A percentile compares a stretch with the other conserved stretches of the same genome.
Conservation (phyloP, 1,140 invertebrate species). For the Pseudobourletiella spinata region DNA sequence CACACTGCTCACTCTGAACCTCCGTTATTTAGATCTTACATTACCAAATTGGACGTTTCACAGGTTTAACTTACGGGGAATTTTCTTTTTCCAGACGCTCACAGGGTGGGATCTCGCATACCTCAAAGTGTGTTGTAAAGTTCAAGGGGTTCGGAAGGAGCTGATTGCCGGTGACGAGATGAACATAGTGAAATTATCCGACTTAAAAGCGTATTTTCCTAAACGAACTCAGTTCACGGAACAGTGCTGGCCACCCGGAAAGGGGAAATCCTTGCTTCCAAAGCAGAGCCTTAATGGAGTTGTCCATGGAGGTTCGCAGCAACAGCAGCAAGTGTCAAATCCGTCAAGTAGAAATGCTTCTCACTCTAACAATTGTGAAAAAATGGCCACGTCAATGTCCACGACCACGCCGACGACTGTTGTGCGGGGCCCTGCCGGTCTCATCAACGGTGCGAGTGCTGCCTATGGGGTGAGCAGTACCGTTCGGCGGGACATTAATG, state of each 20-base stretch:
- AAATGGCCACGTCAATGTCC: background rate
- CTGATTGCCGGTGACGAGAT: slow-evolving; percentile 80
- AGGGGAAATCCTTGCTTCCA: slow-evolving; percentile 27
- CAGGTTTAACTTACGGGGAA: too few species aligned
- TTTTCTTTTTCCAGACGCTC: slow-evolving; percentile 41
- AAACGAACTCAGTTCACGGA: slow-evolving; percentile 64
- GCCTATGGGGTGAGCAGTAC: background rate
- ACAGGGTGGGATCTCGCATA: slow-evolving; percentile 86
- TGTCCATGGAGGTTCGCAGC: too few species aligned
- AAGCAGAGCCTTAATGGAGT: slow-evolving; percentile 11
- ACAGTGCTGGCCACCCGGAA: slow-evolving; percentile 29
- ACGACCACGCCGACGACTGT: background rate
- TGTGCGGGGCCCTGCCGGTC: background rate
- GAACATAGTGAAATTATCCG: slow-evolving; percentile 74
- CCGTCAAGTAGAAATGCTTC: too few species aligned
- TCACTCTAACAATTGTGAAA: too few species aligned
- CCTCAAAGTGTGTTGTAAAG: slow-evolving; percentile 87
- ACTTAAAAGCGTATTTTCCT: slow-evolving; percentile 83
- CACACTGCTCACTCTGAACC: too few species aligned
- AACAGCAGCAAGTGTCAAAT: too few species aligned
- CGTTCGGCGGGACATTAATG: background rate
- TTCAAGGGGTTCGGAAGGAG: slow-evolving; percentile 83
- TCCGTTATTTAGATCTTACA: too few species aligned
- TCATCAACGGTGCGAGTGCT: background rate
- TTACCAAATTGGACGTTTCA: too few species aligned